A percentile compares a stretch with the other conserved stretches of the same genome.
These are phyloP conservation scores for Hyperoplus lanceolatus DNA, from an alignment of 2,797 vertebrate genomes.

Conservation along the genomic window DNA sequence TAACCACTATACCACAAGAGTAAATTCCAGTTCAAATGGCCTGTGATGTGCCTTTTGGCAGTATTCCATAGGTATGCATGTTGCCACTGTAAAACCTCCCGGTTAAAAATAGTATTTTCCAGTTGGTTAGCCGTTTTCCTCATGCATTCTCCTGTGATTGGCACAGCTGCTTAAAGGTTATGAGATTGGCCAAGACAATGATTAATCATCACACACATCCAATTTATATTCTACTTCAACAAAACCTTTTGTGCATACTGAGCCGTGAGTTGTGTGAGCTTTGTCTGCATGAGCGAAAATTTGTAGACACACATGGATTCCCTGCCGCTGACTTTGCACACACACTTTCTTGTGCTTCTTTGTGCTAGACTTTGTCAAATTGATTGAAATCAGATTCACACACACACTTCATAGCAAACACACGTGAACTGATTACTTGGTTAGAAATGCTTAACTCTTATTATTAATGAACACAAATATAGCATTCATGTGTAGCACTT, in stretches of 20 bases:
- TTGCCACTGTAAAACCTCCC: not conserved
- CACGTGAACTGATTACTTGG: too few relatives aligned
- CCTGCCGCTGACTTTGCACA: constrained; percentile 40
- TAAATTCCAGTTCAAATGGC: not conserved
- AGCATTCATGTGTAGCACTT: not conserved
- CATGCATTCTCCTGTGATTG: constrained; percentile 29
- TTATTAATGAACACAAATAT: not conserved
- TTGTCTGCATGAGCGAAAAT: constrained; percentile 34
- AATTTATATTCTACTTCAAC: constrained; percentile 50
- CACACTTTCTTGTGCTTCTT: constrained; percentile 14
- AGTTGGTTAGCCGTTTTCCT: constrained; percentile 28
- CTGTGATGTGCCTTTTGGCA: not conserved
- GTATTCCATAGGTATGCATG: constrained; percentile 5
- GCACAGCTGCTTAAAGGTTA: constrained; percentile 42
- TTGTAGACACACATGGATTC: constrained; percentile 17
- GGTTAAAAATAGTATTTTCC: constrained; percentile 11
- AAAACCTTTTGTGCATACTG: constrained; percentile 35
- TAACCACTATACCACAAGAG: too few relatives aligned
- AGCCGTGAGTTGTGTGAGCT: constrained; percentile 21
- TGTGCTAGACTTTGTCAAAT: constrained; percentile 32
- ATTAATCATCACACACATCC: constrained; percentile 52
- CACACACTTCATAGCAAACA: not conserved
- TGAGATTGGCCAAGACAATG: constrained; percentile 38
- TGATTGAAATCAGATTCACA: not conserved
- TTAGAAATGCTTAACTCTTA: too few relatives aligned